Percentiles rank a stretch among this genome's conserved stretches.
Evolutionary conservation across 37 sponge, comb jelly and placozoan species (phyloP).

Genomic region (Theonella swinhoei): DNA sequence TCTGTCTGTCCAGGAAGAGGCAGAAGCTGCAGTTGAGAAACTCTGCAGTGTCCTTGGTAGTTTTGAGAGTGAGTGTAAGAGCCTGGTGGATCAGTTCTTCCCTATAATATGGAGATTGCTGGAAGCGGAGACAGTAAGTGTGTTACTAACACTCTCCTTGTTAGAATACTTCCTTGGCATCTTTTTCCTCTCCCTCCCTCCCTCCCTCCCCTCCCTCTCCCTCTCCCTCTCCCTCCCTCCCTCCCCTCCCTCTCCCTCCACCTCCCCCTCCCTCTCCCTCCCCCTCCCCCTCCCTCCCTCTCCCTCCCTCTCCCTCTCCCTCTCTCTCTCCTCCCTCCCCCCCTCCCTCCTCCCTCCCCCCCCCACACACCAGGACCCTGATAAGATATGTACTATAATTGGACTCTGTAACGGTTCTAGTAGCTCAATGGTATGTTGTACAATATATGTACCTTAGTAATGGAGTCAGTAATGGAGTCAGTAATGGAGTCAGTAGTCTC

Average conservation of each 20-base stretch:
- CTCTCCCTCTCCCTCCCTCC: background rate
- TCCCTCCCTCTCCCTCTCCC: background rate
- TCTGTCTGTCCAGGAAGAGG: background rate
- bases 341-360: too few species aligned
- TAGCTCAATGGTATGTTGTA: background rate
- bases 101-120: background rate
- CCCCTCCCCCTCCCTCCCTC: background rate
- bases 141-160: background rate
- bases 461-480: too few species aligned
- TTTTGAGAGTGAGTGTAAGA: background rate
- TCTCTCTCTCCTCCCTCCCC: conserved; percentile 15
- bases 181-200: background rate
- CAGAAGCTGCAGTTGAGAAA: background rate
- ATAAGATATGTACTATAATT: conserved; percentile 13
- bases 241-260: background rate
- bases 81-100: background rate
- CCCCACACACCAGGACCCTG: conserved; percentile 32
- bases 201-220: background rate
- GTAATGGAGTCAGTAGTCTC: too few species aligned
- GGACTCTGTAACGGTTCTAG: too few species aligned
- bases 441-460: too few species aligned
- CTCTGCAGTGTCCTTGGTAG: background rate
- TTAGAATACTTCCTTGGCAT: background rate
- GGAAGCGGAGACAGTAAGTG: too few species aligned
- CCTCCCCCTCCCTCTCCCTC: background rate